phyloP scores from a whole-genome alignment of 2,888 invertebrate species.

The Artemia sinica region DNA sequence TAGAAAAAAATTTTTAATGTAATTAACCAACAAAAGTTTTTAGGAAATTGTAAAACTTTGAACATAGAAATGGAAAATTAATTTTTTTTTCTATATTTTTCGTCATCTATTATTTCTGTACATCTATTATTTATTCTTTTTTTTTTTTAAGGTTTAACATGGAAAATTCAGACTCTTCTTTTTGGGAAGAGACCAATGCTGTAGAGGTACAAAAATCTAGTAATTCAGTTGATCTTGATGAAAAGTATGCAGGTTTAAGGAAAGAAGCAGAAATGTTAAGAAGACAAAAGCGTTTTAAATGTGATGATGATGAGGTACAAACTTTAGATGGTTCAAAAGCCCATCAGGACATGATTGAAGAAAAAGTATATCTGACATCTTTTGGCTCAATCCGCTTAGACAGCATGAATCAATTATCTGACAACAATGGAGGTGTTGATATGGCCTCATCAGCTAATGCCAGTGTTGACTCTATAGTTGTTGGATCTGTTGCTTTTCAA shows the following conservation, averaged over 20 bases:
- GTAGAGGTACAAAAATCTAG: background rate
- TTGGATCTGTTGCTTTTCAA: too few species aligned
- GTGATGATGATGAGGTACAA: background rate
- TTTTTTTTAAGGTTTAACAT: background rate
- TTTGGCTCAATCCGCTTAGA: slow-evolving; percentile 16
- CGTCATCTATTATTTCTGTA: too few species aligned
- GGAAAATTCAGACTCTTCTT: slow-evolving; percentile 3
- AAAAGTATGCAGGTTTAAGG: background rate
- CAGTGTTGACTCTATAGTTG: too few species aligned
- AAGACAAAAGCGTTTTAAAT: background rate
- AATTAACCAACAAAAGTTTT: too few species aligned
- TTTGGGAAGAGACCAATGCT: background rate
- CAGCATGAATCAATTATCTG: background rate
- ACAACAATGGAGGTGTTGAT: too few species aligned
- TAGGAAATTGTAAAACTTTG: too few species aligned
- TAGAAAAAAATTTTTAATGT: too few species aligned
- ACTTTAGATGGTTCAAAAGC: too few species aligned
- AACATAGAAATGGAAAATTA: too few species aligned
- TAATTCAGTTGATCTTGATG: background rate
- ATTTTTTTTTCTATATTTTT: too few species aligned
- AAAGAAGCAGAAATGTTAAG: slow-evolving; percentile 3
- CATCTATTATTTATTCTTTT: too few species aligned
- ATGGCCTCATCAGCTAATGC: too few species aligned
- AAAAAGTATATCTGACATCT: slow-evolving; percentile 15
- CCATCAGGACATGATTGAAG: background rate